Evolutionary conservation across 2,797 vertebrate genomes (phyloP).

Genomic region (Phrynocephalus vlangalii): DNA sequence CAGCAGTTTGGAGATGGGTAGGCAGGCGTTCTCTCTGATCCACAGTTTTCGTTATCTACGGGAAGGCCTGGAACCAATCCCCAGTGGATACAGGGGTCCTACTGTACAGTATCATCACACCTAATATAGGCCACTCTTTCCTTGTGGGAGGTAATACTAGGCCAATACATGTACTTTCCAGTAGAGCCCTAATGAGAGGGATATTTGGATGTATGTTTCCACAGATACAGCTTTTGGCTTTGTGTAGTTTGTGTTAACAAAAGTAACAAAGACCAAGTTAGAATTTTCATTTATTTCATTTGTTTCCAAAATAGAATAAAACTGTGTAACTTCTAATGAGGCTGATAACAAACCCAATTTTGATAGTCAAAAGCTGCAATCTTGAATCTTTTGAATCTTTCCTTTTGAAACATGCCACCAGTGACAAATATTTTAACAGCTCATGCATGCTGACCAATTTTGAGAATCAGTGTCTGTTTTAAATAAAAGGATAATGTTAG

Average conservation of each 20-base stretch:
- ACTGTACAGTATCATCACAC: not conserved
- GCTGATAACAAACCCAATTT: too few species aligned
- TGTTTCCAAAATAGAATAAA: not conserved
- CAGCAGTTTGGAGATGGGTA: too few species aligned
- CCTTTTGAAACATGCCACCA: not conserved
- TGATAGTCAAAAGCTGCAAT: not conserved
- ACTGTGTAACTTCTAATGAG: not conserved
- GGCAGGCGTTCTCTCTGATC: too few species aligned
- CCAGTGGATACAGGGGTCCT: too few species aligned
- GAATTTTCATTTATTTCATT: not conserved
- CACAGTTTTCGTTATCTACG: too few species aligned
- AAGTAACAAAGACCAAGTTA: not conserved
- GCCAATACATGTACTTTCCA: not conserved
- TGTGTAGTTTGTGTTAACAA: not conserved
- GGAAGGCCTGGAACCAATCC: too few species aligned
- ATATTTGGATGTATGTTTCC: not conserved
- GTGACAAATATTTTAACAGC: not conserved
- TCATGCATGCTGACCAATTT: not conserved
- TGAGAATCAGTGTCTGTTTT: not conserved
- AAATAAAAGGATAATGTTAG: too few species aligned
- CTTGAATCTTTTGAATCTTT: not conserved
- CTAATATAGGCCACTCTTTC: not conserved
- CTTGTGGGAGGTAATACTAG: not conserved
- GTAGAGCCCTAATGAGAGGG: not conserved
- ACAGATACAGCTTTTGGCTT: not conserved